A percentile compares a stretch with the other conserved stretches of the same genome.
These are phyloP conservation scores for Apeira syringaria DNA, from an alignment of 2,888 invertebrate species.

Conservation along the genomic window DNA sequence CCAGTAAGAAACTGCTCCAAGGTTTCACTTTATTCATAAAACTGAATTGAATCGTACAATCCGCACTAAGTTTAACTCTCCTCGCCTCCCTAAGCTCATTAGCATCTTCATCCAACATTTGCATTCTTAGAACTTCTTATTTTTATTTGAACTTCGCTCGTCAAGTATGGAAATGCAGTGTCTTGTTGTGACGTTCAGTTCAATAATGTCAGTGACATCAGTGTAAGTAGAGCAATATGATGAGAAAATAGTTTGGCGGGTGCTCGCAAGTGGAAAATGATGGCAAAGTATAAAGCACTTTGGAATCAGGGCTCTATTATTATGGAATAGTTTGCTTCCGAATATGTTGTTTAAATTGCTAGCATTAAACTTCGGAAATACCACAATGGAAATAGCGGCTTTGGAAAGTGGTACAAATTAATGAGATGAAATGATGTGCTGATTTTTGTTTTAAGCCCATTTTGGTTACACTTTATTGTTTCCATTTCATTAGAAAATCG, in stretches of 20 bases:
- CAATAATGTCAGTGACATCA: conserved; percentile 26
- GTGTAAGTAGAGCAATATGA: conserved; percentile 16
- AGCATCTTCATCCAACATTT: conserved; percentile 37
- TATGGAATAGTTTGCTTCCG: conserved; percentile 7
- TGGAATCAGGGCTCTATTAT: background rate
- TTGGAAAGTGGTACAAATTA: background rate
- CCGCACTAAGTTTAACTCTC: conserved; percentile 28
- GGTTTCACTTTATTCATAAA: conserved; percentile 31
- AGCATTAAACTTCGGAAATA: conserved; percentile 1
- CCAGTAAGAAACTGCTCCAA: conserved; percentile 2
- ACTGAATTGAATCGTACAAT: conserved; percentile 31
- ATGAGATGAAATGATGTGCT: conserved; percentile 2
- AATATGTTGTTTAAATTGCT: conserved; percentile 6
- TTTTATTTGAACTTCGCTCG: conserved; percentile 31
- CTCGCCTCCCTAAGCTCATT: conserved; percentile 34
- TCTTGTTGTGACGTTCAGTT: conserved; percentile 16
- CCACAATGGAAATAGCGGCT: conserved; percentile 1
- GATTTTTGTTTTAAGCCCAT: conserved; percentile 2
- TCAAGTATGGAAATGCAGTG: conserved; percentile 29
- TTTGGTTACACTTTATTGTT: conserved; percentile 8
- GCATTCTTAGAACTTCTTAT: conserved; percentile 36
- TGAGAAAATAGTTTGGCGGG: conserved; percentile 12
- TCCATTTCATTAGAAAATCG: conserved; percentile 3
- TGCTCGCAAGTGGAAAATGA: conserved; percentile 13
- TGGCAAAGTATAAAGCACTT: conserved; percentile 1